A percentile compares a stretch with the other conserved stretches of the same genome.
phyloP scores from a whole-genome alignment of 2,797 vertebrate genomes.

The Arctocebus calabarensis region DNA sequence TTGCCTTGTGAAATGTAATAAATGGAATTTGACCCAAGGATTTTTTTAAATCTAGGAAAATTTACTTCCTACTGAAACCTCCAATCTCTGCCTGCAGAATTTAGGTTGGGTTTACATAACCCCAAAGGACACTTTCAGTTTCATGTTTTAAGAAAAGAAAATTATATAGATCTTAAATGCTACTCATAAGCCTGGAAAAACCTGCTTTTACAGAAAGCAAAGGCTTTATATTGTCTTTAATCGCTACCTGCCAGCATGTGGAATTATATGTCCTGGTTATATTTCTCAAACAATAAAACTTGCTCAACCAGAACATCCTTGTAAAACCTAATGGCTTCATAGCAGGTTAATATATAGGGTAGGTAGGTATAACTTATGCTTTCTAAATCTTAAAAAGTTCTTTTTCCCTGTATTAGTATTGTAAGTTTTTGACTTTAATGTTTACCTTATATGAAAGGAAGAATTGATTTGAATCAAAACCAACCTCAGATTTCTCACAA shows the following conservation, averaged over 20 bases:
- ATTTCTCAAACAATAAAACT: background rate
- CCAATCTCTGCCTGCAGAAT: background rate
- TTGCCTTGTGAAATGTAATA: background rate
- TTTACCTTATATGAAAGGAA: background rate
- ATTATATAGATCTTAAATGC: background rate
- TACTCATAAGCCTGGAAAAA: background rate
- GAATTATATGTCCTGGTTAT: background rate
- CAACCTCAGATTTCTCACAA: slow-evolving; percentile 1
- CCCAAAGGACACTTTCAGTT: background rate
- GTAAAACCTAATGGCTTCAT: background rate
- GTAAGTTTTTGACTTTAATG: background rate
- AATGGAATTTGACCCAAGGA: background rate
- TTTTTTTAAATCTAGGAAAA: background rate
- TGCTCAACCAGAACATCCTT: background rate
- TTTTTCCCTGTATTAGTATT: background rate
- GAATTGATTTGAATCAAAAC: background rate
- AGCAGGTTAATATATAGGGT: background rate
- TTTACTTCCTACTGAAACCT: background rate
- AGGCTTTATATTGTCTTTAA: background rate
- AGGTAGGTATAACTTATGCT: background rate
- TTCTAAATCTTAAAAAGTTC: background rate
- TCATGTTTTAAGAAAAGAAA: slow-evolving; percentile 22
- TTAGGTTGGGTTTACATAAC: background rate
- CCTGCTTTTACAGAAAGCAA: background rate
- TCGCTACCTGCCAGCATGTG: too few relatives aligned